Conservation (phyloP, 2,888 invertebrate genomes). For the Congeria kusceri region DNA sequence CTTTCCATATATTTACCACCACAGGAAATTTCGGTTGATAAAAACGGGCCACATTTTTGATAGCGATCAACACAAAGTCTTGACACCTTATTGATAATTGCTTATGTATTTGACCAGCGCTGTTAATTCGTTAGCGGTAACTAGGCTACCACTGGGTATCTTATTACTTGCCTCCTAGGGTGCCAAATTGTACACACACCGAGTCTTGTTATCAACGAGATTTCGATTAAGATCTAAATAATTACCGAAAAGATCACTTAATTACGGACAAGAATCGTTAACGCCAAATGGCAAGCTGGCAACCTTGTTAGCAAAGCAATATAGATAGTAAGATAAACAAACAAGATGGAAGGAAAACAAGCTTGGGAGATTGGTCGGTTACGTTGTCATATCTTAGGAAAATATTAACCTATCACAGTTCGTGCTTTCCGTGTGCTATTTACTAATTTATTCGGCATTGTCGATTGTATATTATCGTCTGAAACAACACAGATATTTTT, state of each 20-base stretch:
- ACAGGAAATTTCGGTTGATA: too few species aligned
- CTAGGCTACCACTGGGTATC: slow-evolving; percentile 52
- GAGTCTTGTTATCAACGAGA: slow-evolving; percentile 39
- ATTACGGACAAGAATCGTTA: slow-evolving; percentile 34
- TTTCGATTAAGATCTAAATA: slow-evolving; percentile 4
- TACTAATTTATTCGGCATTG: too few species aligned
- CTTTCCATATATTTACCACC: too few species aligned
- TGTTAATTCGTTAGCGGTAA: slow-evolving; percentile 38
- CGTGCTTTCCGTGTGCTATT: too few species aligned
- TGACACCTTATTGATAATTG: slow-evolving; percentile 10
- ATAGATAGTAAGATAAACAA: slow-evolving; percentile 43
- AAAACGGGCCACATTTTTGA: too few species aligned
- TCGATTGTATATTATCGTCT: too few species aligned
- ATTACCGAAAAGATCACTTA: slow-evolving; percentile 25
- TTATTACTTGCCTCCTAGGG: slow-evolving; percentile 52
- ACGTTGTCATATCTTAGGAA: slow-evolving; percentile 4
- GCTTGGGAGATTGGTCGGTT: neutral
- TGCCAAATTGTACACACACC: slow-evolving; percentile 38
- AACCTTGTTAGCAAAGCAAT: slow-evolving; percentile 37
- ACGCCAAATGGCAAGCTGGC: neutral
- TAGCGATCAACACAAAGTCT: neutral
- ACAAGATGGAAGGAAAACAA: slow-evolving; percentile 21
- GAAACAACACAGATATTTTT: too few species aligned
- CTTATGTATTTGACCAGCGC: neutral
- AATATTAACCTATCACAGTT: slow-evolving; percentile 18